phyloP scores from a whole-genome alignment of 2,113 vertebrate species.

The Chascanopsetta lugubris region DNA sequence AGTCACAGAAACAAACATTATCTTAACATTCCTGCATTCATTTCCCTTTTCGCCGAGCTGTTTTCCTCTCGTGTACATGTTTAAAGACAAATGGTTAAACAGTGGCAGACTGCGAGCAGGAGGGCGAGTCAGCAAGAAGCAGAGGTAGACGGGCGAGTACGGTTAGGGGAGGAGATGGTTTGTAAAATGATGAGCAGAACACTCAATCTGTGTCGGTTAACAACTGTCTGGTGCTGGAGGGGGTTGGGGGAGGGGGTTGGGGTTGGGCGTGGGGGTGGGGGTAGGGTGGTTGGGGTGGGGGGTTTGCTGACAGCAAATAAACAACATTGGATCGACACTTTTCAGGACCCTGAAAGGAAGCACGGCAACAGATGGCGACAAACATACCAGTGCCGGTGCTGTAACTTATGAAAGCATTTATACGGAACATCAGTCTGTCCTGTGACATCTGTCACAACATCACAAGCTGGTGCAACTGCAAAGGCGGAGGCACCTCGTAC shows the following conservation, averaged over 20 bases:
- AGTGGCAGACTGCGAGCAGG: slow-evolving; percentile 3
- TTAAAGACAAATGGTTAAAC: slow-evolving; percentile 17
- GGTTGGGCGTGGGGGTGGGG: no score
- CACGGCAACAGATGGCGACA: slow-evolving; percentile 33
- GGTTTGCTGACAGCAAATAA: slow-evolving; percentile 47
- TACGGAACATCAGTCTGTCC: slow-evolving; percentile 48
- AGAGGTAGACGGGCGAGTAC: background rate
- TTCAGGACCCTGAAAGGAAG: slow-evolving; percentile 22
- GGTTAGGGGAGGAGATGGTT: background rate
- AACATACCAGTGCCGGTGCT: slow-evolving; percentile 32
- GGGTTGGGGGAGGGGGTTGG: no score
- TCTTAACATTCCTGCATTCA: slow-evolving; percentile 35
- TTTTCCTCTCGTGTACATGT: background rate
- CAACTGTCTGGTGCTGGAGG: slow-evolving; percentile 30
- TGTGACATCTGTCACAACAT: slow-evolving; percentile 53
- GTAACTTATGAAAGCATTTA: slow-evolving; percentile 41
- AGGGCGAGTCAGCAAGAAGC: background rate
- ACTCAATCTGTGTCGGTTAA: slow-evolving; percentile 51
- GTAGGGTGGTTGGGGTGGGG: slow-evolving; percentile 12
- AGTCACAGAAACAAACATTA: slow-evolving; percentile 54
- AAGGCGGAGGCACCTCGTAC: slow-evolving; percentile 21
- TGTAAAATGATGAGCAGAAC: slow-evolving; percentile 47
- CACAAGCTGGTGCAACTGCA: slow-evolving; percentile 29
- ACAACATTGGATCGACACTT: slow-evolving; percentile 27
- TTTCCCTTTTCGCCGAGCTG: slow-evolving; percentile 11